These are phyloP conservation scores for Etheostoma cragini DNA, from an alignment of 2,113 vertebrate genomes.

Conservation along the genomic window DNA sequence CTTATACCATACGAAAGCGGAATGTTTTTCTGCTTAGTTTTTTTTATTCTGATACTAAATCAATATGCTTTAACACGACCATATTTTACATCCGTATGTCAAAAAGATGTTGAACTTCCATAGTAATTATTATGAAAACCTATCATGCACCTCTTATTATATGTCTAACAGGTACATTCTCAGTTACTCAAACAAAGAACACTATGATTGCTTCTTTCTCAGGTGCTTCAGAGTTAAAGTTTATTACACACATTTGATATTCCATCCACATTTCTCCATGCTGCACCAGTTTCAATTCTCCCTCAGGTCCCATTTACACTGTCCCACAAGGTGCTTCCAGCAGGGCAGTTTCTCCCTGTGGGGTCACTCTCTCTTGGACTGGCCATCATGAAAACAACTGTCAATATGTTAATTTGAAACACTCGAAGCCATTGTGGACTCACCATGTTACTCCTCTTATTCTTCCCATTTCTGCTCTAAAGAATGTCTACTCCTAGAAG, in stretches of 20 bases:
- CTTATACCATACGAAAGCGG: neutral
- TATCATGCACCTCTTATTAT: neutral
- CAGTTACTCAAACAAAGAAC: conserved; percentile 27
- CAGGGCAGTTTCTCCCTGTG: conserved; percentile 78
- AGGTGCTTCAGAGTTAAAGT: conserved; percentile 47
- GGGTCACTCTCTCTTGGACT: conserved; percentile 77
- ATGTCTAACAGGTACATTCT: conserved; percentile 4
- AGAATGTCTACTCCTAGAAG: conserved; percentile 3
- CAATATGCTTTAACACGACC: neutral
- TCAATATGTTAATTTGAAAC: conserved; percentile 84
- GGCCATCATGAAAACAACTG: conserved; percentile 74
- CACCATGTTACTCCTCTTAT: conserved; percentile 34
- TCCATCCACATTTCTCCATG: conserved; percentile 74
- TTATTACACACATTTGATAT: conserved; percentile 77
- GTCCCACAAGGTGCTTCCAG: conserved; percentile 79
- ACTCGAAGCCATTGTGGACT: conserved; percentile 61
- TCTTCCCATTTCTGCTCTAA: conserved; percentile 49
- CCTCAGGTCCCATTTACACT: conserved; percentile 80
- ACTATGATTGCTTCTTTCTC: conserved; percentile 53
- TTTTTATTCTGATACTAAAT: neutral
- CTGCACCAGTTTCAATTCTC: conserved; percentile 80
- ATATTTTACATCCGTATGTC: neutral
- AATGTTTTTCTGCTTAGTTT: neutral
- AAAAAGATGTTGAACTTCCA: neutral
- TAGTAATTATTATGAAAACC: neutral